These are phyloP conservation scores for Perizoma flavofasciatum DNA, from an alignment of 2,888 invertebrate species.

Conservation along the genomic window DNA sequence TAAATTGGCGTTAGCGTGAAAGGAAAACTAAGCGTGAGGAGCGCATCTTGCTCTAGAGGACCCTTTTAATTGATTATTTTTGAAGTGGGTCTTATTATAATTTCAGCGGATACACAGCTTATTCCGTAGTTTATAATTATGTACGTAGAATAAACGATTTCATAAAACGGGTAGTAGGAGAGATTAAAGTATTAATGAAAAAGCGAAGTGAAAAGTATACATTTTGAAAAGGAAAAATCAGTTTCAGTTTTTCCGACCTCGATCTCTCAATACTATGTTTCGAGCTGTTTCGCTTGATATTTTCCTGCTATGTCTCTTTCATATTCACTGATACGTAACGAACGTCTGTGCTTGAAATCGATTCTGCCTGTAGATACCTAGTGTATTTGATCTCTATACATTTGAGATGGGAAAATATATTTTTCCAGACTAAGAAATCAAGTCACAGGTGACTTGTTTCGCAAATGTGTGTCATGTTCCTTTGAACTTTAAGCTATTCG, in stretches of 20 bases:
- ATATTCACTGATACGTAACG: constrained; percentile 35
- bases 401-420: constrained; percentile 13
- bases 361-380: constrained; percentile 6
- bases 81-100: too few relatives aligned
- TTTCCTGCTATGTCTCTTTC: constrained; percentile 27
- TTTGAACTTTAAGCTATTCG: too few relatives aligned
- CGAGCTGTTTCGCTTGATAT: constrained; percentile 21
- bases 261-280: constrained; percentile 21
- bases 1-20: too few relatives aligned
- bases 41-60: too few relatives aligned
- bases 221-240: constrained; percentile 15
- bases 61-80: too few relatives aligned
- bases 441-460: constrained; percentile 9
- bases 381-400: constrained; percentile 3
- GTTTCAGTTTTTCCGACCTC: constrained; percentile 17
- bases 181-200: neutral
- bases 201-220: constrained; percentile 3
- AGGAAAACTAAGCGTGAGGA: too few relatives aligned
- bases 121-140: too few relatives aligned
- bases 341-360: constrained; percentile 27
- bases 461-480: too few relatives aligned
- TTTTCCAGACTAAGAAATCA: neutral
- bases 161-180: too few relatives aligned
- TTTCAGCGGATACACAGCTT: too few relatives aligned
- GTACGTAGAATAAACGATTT: too few relatives aligned